Conservation (phyloP, 2,797 vertebrate genomes). For the Paratrypauchen microcephalus region DNA sequence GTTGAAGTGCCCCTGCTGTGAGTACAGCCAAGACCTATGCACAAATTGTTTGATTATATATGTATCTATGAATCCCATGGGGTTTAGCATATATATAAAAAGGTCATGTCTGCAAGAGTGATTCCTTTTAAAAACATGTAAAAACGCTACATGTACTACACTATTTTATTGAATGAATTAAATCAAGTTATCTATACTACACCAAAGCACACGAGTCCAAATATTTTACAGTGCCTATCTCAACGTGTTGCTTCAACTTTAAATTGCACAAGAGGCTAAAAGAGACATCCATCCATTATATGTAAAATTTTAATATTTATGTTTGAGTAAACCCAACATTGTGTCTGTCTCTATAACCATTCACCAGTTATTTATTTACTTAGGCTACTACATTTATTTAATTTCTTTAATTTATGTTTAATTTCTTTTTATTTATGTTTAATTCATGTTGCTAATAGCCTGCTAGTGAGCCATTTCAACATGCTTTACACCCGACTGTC, state of each 20-base stretch:
- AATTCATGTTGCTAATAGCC: not conserved
- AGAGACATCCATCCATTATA: not conserved
- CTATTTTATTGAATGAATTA: not conserved
- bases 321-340: too few relatives aligned
- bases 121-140: not conserved
- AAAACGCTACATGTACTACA: constrained; percentile 1
- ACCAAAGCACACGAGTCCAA: not conserved
- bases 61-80: constrained; percentile 4
- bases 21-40: constrained; percentile 66
- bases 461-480: not conserved
- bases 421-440: not conserved
- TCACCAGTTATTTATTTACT: not conserved
- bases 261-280: not conserved
- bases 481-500: not conserved
- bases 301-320: not conserved
- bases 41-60: not conserved
- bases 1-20: constrained; percentile 94
- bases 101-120: constrained; percentile 13
- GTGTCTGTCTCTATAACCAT: not conserved
- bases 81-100: constrained; percentile 13
- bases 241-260: not conserved
- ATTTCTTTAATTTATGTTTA: not conserved
- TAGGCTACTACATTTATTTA: not conserved
- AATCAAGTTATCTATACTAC: constrained; percentile 15
- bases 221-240: not conserved